A percentile compares a stretch with the other conserved stretches of the same genome.
phyloP scores from a whole-genome alignment of 2,797 vertebrate species.

The Lepilemur septentrionalis region DNA sequence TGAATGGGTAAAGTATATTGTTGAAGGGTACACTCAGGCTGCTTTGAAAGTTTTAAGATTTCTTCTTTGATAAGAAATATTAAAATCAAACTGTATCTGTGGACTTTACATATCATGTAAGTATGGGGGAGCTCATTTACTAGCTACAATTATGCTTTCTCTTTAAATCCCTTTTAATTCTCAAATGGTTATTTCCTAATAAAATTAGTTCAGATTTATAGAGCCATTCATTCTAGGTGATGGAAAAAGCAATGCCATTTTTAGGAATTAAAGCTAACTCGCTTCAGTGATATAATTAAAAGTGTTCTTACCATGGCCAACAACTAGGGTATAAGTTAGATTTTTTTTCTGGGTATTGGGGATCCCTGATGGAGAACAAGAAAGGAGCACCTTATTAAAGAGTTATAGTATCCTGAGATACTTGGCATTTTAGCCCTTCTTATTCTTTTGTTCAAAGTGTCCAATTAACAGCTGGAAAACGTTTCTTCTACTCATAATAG shows the following conservation, averaged over 20 bases:
- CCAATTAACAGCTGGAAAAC: neutral
- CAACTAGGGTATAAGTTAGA: neutral
- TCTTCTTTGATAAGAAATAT: neutral
- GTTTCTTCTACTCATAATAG: neutral
- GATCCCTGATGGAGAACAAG: neutral
- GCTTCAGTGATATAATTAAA: neutral
- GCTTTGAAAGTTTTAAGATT: no score
- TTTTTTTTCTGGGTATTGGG: neutral
- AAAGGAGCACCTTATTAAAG: neutral
- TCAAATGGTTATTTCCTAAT: neutral
- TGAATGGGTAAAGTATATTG: neutral
- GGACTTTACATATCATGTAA: neutral
- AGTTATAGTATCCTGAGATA: neutral
- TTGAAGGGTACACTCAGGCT: no score
- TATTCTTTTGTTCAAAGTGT: neutral
- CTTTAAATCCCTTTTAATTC: neutral
- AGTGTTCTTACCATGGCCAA: neutral
- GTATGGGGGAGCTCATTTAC: neutral
- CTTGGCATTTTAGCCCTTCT: neutral
- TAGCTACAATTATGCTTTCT: neutral
- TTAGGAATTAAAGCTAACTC: conserved; percentile 27
- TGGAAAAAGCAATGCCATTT: neutral
- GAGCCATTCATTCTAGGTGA: neutral
- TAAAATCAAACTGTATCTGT: neutral
- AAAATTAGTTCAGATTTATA: neutral